A percentile compares a stretch with the other conserved stretches of the same genome.
These are phyloP conservation scores for Ferrisia virgata DNA, from an alignment of 2,888 invertebrate species.

Conservation along the genomic window DNA sequence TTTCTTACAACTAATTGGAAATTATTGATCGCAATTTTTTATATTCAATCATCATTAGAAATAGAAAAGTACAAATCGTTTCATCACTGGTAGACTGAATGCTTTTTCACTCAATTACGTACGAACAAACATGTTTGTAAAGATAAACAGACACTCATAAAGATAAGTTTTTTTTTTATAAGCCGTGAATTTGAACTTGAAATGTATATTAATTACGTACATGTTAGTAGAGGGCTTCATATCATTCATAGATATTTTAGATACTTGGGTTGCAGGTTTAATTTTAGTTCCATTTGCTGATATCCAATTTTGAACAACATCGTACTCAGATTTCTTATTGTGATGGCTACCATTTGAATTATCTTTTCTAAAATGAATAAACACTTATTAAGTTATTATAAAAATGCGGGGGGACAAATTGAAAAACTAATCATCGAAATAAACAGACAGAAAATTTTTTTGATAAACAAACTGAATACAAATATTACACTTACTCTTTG, in stretches of 20 bases:
- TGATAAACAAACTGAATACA: neutral
- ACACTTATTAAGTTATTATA: neutral
- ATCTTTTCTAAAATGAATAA: slow-evolving; percentile 17
- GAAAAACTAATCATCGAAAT: neutral
- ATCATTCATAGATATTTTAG: neutral
- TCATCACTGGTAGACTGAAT: neutral
- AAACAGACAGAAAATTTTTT: neutral
- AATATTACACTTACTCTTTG: slow-evolving; percentile 35
- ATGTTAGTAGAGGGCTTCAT: neutral
- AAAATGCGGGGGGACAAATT: neutral
- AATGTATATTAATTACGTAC: neutral
- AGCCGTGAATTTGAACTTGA: neutral
- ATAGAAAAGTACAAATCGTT: neutral
- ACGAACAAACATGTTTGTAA: neutral
- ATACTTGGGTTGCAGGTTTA: neutral
- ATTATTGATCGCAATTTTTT: no score
- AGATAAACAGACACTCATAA: neutral
- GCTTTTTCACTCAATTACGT: neutral
- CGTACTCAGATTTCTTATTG: neutral
- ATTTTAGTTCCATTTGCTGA: slow-evolving; percentile 33
- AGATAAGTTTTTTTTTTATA: neutral
- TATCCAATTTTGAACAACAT: slow-evolving; percentile 35
- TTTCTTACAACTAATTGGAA: neutral
- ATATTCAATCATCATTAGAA: neutral
- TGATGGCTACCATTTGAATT: neutral